phyloP scores from a whole-genome alignment of 2,113 vertebrate genomes.

The Oreochromis spilurus region DNA sequence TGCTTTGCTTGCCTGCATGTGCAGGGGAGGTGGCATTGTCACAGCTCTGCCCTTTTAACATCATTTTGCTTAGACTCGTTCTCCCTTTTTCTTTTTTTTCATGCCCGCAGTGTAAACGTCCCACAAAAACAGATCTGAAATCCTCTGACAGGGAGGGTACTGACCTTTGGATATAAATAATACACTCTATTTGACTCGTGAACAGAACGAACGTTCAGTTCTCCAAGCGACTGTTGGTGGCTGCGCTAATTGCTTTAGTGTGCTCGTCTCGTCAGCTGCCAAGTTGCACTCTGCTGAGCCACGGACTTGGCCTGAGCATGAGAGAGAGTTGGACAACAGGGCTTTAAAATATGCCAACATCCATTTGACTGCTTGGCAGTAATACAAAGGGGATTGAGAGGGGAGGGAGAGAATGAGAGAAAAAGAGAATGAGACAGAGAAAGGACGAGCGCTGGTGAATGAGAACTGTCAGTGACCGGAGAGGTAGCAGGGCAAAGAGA shows the following conservation, averaged over 20 bases:
- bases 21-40: not conserved
- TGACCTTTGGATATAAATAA: slow-evolving; percentile 64
- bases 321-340: slow-evolving; percentile 60
- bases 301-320: slow-evolving; percentile 55
- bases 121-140: slow-evolving; percentile 37
- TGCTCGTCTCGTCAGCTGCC: slow-evolving; percentile 52
- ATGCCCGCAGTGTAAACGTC: slow-evolving; percentile 1
- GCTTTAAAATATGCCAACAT: slow-evolving; percentile 63
- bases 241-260: slow-evolving; percentile 68
- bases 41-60: slow-evolving; percentile 5
- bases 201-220: slow-evolving; percentile 24
- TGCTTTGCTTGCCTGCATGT: not conserved
- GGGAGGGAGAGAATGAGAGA: slow-evolving; percentile 21
- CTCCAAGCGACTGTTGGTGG: slow-evolving; percentile 51
- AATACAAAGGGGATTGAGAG: slow-evolving; percentile 35
- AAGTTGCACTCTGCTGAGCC: slow-evolving; percentile 60
- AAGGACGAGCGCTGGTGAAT: not conserved
- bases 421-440: slow-evolving; percentile 14
- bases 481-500: not conserved
- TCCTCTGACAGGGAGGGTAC: slow-evolving; percentile 30
- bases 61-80: not conserved
- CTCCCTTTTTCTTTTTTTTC: not conserved
- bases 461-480: slow-evolving; percentile 13
- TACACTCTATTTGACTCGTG: slow-evolving; percentile 50
- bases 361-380: slow-evolving; percentile 67